Evolutionary conservation across 2,113 vertebrate species (phyloP), one percentile per base, ranked within the genome.

Genomic region (Sigmodon hispidus): DNA sequence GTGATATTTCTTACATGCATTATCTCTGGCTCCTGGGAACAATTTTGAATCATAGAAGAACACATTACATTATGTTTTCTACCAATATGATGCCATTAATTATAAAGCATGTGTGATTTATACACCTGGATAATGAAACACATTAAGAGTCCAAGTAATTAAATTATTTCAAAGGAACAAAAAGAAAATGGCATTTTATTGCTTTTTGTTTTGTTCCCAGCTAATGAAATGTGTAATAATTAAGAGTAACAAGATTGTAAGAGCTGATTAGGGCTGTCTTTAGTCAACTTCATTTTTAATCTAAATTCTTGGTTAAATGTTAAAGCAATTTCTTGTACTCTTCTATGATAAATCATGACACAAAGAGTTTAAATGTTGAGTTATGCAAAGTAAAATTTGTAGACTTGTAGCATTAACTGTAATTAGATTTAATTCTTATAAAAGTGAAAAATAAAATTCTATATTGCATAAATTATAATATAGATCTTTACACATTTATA

Each of bases 1-100:
- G 52, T 89, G 91, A 19, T 87, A 80, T 95, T 94, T 94, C 72
- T 93, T 94, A 96, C 75, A 10, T 94, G 36, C 43, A 40, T 88
- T 97, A 75, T 12, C 40, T 93, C 87, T 87, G 85, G 36, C 19
- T 93, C 91, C 96, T 85, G 72, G 55, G 90, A 95, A 43, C 24
- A 73, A 73, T 90, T 90, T 81, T 77, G 45, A 93, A 87, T 89
- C 84, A 50, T 90, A 84, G 48, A n/a, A 89, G 87, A 92, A 75
- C 2, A 65, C 34, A 93, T 90, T 21, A 72, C 83, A 73, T 1
- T 86, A 31, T 43, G 7, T 95, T 89, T 91, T 80, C 67, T 95
- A 57, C 21, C 88, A 93, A 40, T 89, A 83, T 84, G 34, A 83
- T 77, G 91, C 87, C 4, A 22, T 90, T 81, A 86, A 55, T 80